These are phyloP conservation scores for Brachymystax lenok DNA, from an alignment of 2,797 vertebrate species.

Conservation along the genomic window DNA sequence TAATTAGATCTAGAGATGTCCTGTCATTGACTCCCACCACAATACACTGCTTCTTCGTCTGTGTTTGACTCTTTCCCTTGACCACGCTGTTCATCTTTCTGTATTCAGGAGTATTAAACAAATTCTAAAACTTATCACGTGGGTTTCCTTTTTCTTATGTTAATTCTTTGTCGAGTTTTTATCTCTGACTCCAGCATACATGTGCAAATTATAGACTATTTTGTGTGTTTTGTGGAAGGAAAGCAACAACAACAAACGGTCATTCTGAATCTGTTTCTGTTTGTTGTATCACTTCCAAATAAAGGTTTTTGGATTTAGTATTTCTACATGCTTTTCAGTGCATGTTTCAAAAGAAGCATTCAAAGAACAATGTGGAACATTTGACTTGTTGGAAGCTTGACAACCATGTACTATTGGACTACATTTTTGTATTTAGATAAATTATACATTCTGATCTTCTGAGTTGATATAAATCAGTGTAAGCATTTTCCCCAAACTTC, in stretches of 20 bases:
- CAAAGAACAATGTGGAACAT: not conserved
- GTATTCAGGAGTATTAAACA: slow-evolving; percentile 74
- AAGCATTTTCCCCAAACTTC: not conserved
- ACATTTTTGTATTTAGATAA: not conserved
- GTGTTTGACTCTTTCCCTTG: slow-evolving; percentile 14
- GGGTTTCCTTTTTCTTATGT: slow-evolving; percentile 47
- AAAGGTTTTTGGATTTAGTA: slow-evolving; percentile 67
- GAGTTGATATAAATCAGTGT: not conserved
- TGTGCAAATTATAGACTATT: slow-evolving; percentile 65
- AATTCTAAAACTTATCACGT: slow-evolving; percentile 59
- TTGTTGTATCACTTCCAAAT: slow-evolving; percentile 78
- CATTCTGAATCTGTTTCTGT: slow-evolving; percentile 77
- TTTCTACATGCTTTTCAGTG: slow-evolving; percentile 23
- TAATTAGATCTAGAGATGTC: slow-evolving; percentile 61
- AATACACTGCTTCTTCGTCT: slow-evolving; percentile 55
- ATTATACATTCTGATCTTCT: not conserved
- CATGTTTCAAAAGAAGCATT: not conserved
- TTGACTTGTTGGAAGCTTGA: not conserved
- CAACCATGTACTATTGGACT: not conserved
- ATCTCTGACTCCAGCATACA: slow-evolving; percentile 59
- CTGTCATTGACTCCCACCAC: slow-evolving; percentile 45
- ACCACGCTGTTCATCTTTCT: slow-evolving; percentile 56
- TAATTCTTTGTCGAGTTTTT: slow-evolving; percentile 63
- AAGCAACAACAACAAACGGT: slow-evolving; percentile 35
- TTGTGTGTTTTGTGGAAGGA: slow-evolving; percentile 59